Evolutionary conservation across 2,113 vertebrate species (phyloP), one percentile per base, ranked within the genome.

Genomic region (Trochalopteron elliotii): DNA sequence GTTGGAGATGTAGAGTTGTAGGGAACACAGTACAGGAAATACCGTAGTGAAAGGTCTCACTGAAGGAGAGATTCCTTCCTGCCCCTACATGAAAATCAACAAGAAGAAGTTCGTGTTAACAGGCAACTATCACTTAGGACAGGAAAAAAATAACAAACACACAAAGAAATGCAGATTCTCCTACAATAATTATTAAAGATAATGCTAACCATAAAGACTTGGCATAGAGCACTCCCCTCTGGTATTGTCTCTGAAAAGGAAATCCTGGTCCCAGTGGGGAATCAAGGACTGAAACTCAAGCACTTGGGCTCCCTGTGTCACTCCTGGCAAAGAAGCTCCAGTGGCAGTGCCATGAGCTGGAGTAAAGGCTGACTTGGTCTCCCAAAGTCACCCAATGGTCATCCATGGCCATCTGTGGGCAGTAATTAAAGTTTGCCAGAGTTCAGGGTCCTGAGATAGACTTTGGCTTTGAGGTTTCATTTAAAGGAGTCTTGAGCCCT

Each of bases 341-440:
- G 4, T 18, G 25, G 42, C 28, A 49, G 52, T 67, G 61, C 42
- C 22, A 0, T 0, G 1, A 50, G 42, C 45, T 44, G 80, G 18
- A 47, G 47, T 22, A 39, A n/a, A 74, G 60, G 37, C 69, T 72
- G 77, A 6, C 8, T 5, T 18, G 44, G 1, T 27, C 19, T 71
- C 53, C 20, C 45, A 33, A 31, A 57, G 31, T 33, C 2, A 0
- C 39, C n/a, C n/a, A n/a, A n/a, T n/a, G n/a, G 39, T 42, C 11
- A 7, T 35, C 27, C 8, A 0, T 10, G 37, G 40, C 39, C 7
- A 4, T 12, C 68, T 47, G 13, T 1, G 3, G 56, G 11, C 40
- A n/a, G 24, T 5, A 10, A 7, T 10, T 15, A 7, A 6, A 10
- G 23, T 24, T 37, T 70, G 24, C 37, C 7, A 0, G 6, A 37